A percentile compares a stretch with the other conserved stretches of the same genome.
phyloP scores from a whole-genome alignment of 2,113 vertebrate species.

The Lycocorax pyrrhopterus region DNA sequence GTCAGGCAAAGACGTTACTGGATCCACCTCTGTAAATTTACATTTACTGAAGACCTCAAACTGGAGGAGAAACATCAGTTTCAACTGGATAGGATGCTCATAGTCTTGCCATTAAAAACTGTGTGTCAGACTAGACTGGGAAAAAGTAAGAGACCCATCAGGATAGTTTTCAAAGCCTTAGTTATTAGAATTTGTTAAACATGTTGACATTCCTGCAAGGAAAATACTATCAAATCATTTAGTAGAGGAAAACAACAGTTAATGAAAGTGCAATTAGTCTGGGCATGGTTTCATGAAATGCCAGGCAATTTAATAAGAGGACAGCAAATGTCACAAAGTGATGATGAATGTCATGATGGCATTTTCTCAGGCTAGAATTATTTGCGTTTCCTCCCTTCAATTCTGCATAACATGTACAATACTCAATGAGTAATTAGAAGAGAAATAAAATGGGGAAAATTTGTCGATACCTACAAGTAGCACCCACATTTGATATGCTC shows the following conservation, averaged over 20 bases:
- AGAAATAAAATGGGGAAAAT: background rate
- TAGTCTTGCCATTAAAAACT: background rate
- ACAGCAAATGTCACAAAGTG: slow-evolving; percentile 27
- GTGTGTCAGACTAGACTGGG: background rate
- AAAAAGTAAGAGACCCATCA: background rate
- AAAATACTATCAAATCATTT: background rate
- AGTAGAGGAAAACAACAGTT: background rate
- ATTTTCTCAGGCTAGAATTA: slow-evolving; percentile 4
- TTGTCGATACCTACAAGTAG: background rate
- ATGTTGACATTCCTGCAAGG: background rate
- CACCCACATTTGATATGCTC: background rate
- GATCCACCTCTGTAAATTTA: background rate
- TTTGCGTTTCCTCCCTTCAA: background rate
- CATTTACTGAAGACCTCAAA: background rate
- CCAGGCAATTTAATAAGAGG: background rate
- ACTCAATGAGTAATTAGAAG: background rate
- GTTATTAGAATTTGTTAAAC: background rate
- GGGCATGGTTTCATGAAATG: slow-evolving; percentile 14
- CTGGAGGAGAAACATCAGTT: background rate
- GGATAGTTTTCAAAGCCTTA: background rate
- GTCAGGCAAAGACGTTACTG: background rate
- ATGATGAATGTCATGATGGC: background rate
- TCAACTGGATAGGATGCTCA: background rate
- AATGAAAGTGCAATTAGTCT: slow-evolving; percentile 11
- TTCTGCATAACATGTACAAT: background rate